A percentile compares a stretch with the other conserved stretches of the same genome.
Conservation (phyloP, 2,888 invertebrate genomes). For the Drosophila emarginata region DNA sequence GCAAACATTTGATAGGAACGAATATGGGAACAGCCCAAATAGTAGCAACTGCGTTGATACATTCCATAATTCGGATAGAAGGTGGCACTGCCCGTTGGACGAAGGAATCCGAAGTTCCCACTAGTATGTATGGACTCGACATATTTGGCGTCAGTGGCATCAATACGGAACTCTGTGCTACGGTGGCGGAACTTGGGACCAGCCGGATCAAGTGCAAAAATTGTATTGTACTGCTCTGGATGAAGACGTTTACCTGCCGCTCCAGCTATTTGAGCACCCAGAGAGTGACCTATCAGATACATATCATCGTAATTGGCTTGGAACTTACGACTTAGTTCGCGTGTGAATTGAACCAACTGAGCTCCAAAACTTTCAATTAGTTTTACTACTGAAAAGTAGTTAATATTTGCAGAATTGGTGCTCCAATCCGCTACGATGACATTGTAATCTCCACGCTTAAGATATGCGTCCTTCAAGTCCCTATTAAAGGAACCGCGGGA, state of each 20-base stretch:
- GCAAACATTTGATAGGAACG: constrained; percentile 79
- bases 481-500: constrained; percentile 75
- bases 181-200: constrained; percentile 74
- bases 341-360: constrained; percentile 71
- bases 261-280: constrained; percentile 81
- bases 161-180: constrained; percentile 73
- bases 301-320: constrained; percentile 61
- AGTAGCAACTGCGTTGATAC: constrained; percentile 73
- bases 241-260: constrained; percentile 74
- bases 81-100: constrained; percentile 80
- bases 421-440: constrained; percentile 80
- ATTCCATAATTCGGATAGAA: constrained; percentile 82
- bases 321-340: constrained; percentile 59
- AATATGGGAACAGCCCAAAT: constrained; percentile 79
- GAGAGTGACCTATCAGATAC: constrained; percentile 81
- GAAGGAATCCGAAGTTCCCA: constrained; percentile 76
- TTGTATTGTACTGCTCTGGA: constrained; percentile 72
- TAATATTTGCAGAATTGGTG: constrained; percentile 70
- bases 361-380: constrained; percentile 72
- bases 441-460: constrained; percentile 70
- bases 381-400: constrained; percentile 74
- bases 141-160: constrained; percentile 77
- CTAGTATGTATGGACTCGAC: constrained; percentile 82
- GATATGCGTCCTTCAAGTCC: constrained; percentile 75
- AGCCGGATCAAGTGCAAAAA: constrained; percentile 82